Evolutionary conservation across 2,797 vertebrate genomes (phyloP).

Genomic region (Luscinia megarhynchos): DNA sequence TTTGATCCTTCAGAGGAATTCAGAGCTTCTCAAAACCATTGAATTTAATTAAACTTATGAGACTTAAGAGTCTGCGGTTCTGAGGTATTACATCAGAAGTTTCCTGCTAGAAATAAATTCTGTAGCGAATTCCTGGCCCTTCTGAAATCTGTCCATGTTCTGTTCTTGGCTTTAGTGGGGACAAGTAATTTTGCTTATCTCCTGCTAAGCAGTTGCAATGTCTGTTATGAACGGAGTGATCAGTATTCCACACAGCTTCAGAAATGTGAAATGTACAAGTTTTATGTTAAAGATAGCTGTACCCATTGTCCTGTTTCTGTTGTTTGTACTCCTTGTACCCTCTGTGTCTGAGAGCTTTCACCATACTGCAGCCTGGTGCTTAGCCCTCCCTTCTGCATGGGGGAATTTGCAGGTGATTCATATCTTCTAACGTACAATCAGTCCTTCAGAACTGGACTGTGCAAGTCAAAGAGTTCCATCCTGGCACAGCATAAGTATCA

Average conservation of each 20-base stretch:
- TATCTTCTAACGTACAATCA: not conserved
- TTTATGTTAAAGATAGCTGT: not conserved
- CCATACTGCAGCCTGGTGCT: not conserved
- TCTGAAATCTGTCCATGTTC: not conserved
- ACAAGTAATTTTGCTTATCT: not conserved
- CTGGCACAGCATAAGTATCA: not conserved
- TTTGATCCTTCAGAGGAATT: not conserved
- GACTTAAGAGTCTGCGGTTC: not conserved
- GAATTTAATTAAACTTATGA: not conserved
- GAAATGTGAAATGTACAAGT: not conserved
- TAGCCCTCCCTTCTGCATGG: not conserved
- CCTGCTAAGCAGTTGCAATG: not conserved
- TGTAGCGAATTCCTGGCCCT: not conserved
- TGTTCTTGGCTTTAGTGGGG: not conserved
- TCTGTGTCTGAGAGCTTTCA: not conserved
- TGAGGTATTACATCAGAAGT: not conserved
- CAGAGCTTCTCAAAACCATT: not conserved
- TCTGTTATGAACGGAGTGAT: not conserved
- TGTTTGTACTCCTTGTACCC: not conserved
- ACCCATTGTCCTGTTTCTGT: not conserved
- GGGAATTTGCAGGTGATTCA: not conserved
- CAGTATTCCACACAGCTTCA: not conserved
- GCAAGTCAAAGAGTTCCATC: not conserved
- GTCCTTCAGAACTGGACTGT: not conserved
- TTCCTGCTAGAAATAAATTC: not conserved